Percentiles rank a stretch among this genome's conserved stretches.
Evolutionary conservation across 2,888 invertebrate genomes (phyloP).

Genomic region (Hydroisotoma schaefferi): DNA sequence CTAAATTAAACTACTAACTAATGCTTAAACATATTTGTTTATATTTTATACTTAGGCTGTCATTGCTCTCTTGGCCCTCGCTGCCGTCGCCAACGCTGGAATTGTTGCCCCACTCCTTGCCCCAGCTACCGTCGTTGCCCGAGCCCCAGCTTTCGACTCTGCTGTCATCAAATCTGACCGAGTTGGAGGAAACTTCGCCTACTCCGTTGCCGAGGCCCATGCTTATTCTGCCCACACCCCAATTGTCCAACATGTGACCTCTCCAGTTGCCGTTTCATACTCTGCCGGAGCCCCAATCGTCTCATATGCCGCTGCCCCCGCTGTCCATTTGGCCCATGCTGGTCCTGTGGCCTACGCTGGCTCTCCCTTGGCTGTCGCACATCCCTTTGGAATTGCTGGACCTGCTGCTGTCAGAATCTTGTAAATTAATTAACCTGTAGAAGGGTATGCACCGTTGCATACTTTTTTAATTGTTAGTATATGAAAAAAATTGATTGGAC

Average conservation of each 20-base stretch:
- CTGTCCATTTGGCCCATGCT: background rate
- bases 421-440: no score
- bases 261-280: slow-evolving; percentile 53
- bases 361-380: background rate
- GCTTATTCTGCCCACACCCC: slow-evolving; percentile 56
- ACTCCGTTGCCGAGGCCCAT: slow-evolving; percentile 57
- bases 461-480: no score
- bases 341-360: background rate
- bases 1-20: no score
- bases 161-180: slow-evolving; percentile 55
- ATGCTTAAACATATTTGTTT: no score
- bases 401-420: background rate
- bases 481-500: no score
- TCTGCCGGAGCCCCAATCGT: slow-evolving; percentile 46
- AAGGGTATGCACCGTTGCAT: no score
- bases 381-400: background rate
- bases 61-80: slow-evolving; percentile 28
- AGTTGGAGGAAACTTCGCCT: slow-evolving; percentile 59
- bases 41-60: no score
- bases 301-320: slow-evolving; percentile 5
- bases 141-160: slow-evolving; percentile 3
- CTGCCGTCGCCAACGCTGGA: slow-evolving; percentile 34
- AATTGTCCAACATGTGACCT: slow-evolving; percentile 51
- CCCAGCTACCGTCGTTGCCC: background rate
- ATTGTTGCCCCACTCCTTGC: background rate